phyloP scores from a whole-genome alignment of 2,797 vertebrate species.

The Chromobotia macracanthus region DNA sequence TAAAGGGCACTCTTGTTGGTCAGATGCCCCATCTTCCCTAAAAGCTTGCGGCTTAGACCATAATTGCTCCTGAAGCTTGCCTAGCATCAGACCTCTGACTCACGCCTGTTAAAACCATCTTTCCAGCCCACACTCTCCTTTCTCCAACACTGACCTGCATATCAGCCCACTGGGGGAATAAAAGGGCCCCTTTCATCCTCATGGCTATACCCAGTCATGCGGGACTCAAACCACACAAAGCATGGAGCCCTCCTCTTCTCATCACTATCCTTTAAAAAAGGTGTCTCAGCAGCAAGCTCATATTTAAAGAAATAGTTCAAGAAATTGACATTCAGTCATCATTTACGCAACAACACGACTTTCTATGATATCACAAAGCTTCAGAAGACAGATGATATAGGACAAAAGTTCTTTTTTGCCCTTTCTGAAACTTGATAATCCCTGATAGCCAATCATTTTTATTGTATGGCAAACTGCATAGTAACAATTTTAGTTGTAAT shows the following conservation, averaged over 20 bases:
- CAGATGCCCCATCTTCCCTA: conserved; percentile 26
- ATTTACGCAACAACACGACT: neutral
- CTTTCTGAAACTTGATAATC: neutral
- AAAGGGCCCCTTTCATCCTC: conserved; percentile 28
- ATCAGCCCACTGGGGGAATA: conserved; percentile 8
- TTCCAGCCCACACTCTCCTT: conserved; percentile 10
- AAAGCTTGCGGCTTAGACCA: conserved; percentile 39
- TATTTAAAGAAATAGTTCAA: conserved; percentile 26
- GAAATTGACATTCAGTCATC: neutral
- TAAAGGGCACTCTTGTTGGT: conserved; percentile 48
- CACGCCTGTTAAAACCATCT: conserved; percentile 21
- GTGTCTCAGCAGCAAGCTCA: conserved; percentile 56
- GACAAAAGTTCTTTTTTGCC: neutral
- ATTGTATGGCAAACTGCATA: neutral
- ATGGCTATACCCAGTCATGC: conserved; percentile 20
- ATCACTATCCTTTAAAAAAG: conserved; percentile 62
- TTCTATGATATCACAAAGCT: neutral
- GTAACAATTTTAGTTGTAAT: too few species aligned
- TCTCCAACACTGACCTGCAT: conserved; percentile 37
- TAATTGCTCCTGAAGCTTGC: conserved; percentile 37
- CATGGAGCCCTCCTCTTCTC: conserved; percentile 17
- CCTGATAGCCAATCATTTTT: neutral
- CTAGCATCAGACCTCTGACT: conserved; percentile 15
- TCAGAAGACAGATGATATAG: neutral
- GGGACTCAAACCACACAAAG: conserved; percentile 20